Evolutionary conservation across 2,797 vertebrate species (phyloP), one percentile per base, ranked within the genome.

Genomic region (Oophaga sylvatica): DNA sequence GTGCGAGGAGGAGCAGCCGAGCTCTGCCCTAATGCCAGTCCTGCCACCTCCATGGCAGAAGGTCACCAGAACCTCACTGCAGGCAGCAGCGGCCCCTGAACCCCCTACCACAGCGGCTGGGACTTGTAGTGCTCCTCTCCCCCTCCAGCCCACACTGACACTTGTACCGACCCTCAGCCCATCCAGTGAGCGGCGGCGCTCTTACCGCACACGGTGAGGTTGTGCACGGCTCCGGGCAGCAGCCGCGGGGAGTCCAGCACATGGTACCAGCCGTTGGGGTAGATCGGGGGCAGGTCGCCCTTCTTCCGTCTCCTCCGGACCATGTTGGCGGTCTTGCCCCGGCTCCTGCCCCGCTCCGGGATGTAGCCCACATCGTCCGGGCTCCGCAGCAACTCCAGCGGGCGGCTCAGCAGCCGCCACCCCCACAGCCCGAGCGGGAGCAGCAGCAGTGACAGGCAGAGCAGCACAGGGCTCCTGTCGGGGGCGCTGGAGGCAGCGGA

Each of bases 221-320:
- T 93, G 88, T 91, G 94, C 68, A 95, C 94, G 17, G 95, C 90
- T 3, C 95, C 95, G 2, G 86, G 91, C 35, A 90, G 83, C 92
- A 97, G 93, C 92, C 91, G 90, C 90, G 90, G 91, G 0, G 96
- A 96, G 91, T 95, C 95, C 91, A 96, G 89, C 16, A 95, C 91
- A 0, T 94, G 93, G 92, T 94, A 96, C 96, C 96, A 96, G 87
- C 96, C 96, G 89, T 96, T 96, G 3, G 97, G 97, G 80, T 94
- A 97, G 3, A 96, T 91, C 0, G 97, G 96, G 0, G 96, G 96
- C 76, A 95, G 90, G 0, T 94, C 94, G 0, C 96, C 96, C 3
- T 91, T 90, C 63, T 94, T 95, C 80, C 95, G 94, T 89, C 95
- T 85, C 73, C 94, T 91, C 19, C 95, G 94, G n/a, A 94, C 93